Evolutionary conservation across 2,888 invertebrate genomes (phyloP), one percentile per base, ranked within the genome.

Genomic region (Pristionchus arcanus): DNA sequence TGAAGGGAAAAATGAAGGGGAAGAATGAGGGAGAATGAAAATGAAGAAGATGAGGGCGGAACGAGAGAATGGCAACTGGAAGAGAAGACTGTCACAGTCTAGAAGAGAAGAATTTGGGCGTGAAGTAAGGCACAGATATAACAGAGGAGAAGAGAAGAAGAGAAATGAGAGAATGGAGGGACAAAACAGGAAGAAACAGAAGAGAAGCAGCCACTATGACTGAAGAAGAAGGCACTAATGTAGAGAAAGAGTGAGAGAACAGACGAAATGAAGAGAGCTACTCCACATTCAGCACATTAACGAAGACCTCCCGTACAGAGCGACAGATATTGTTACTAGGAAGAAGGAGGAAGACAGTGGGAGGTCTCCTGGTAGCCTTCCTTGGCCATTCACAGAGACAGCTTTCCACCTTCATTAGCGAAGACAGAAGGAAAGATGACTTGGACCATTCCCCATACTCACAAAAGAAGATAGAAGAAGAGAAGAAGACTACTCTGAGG

Each of bases 111-210:
- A 86, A 89, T 31, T 74, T 63, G 87, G 89, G 91, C 86, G 87
- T 87, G 55, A 88, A 63, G 81, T 21, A 49, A 81, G 28, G 81
- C 34, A 49, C n/a, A 53, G 81, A 81, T 77, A 37, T 25, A 42
- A 49, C 42, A 37, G 87, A 89, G 85, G 55, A 68, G 89, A 87
- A 34, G 68, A 49, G 77, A 89, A 90, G 55, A 84, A 77, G 87
- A 31, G 42, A 90, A 59, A 89, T 55, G 66, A 55, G 49, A 81
- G 68, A 37, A 49, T 55, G 53, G 68, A 87, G 86, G 71, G 68
- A n/a, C 42, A 42, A 37, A 66, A 87, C 42, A 87, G 49, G 66
- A 25, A 28, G 28, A 49, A n/a, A 66, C n/a, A 37, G n/a, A 28
- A 68, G 49, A 68, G 87, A 68, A 49, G 71, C 21, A 28, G 59